phyloP scores from a whole-genome alignment of 1,140 invertebrate genomes.

The Plutomurus gul region DNA sequence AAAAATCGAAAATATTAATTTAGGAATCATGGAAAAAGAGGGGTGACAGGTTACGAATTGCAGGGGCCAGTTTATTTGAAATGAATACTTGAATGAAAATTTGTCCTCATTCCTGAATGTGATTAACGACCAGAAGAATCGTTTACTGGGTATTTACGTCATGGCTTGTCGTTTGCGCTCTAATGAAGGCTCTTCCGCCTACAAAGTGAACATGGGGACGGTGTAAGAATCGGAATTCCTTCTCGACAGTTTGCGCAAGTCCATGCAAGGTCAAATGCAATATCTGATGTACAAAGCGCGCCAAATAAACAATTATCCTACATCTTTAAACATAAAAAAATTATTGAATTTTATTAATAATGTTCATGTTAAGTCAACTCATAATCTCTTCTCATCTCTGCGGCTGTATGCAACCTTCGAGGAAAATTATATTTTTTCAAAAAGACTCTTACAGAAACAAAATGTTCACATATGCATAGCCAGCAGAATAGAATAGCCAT shows the following conservation, averaged over 20 bases:
- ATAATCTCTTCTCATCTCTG: too few species aligned
- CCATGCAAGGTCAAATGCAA: not conserved
- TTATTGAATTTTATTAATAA: too few species aligned
- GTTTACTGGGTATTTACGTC: not conserved
- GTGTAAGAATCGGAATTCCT: not conserved
- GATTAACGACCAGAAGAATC: not conserved
- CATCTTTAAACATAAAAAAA: too few species aligned
- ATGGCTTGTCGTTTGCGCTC: not conserved
- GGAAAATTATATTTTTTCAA: too few species aligned
- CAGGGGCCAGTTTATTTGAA: too few species aligned
- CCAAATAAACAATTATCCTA: not conserved
- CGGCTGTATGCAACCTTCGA: too few species aligned
- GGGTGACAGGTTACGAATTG: not conserved
- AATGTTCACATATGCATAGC: too few species aligned
- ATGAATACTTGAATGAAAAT: not conserved
- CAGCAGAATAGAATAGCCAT: too few species aligned
- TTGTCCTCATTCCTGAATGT: not conserved
- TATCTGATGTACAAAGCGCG: not conserved
- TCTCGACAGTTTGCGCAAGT: not conserved
- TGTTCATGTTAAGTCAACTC: too few species aligned
- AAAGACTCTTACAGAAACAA: too few species aligned
- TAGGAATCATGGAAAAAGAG: not conserved
- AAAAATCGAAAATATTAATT: too few species aligned
- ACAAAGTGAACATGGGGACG: not conserved
- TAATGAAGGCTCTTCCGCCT: not conserved